These are phyloP conservation scores for Alloscopus bannaensis DNA, from an alignment of 2,888 invertebrate species.

Conservation along the genomic window DNA sequence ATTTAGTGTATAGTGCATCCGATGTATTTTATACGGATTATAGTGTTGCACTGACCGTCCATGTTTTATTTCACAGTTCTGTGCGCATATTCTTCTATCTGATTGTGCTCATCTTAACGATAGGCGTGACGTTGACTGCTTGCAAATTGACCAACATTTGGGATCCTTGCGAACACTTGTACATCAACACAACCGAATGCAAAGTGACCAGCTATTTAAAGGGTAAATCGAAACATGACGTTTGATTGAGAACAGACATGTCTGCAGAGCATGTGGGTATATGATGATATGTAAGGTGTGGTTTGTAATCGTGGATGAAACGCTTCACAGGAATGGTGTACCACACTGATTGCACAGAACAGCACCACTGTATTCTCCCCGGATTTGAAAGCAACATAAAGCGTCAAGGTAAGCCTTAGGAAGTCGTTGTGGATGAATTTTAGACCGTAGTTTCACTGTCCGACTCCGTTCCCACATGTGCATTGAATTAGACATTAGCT, in stretches of 20 bases:
- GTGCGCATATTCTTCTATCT: constrained; percentile 55
- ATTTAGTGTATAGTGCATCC: background rate
- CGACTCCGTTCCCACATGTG: no score
- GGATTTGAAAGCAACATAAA: constrained; percentile 53
- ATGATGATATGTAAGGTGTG: background rate
- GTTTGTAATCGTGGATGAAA: background rate
- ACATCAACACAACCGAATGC: constrained; percentile 51
- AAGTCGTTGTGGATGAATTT: no score
- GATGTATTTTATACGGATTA: background rate
- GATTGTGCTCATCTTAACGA: constrained; percentile 11
- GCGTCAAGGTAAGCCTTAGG: constrained; percentile 53
- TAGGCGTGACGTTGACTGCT: constrained; percentile 42
- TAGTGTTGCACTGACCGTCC: background rate
- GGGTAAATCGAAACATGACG: constrained; percentile 33
- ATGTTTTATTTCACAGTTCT: constrained; percentile 24
- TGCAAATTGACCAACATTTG: constrained; percentile 57
- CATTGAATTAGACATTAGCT: no score
- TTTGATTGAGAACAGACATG: background rate
- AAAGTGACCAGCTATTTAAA: constrained; percentile 51
- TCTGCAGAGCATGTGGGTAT: background rate
- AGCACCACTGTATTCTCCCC: constrained; percentile 52
- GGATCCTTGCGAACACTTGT: constrained; percentile 52
- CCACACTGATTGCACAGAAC: constrained; percentile 55
- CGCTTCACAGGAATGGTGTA: constrained; percentile 53
- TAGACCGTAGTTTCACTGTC: no score